Percentiles rank a stretch among this genome's conserved stretches.
phyloP scores from a whole-genome alignment of 2,888 invertebrate genomes.

The Scaptomyza reducta region DNA sequence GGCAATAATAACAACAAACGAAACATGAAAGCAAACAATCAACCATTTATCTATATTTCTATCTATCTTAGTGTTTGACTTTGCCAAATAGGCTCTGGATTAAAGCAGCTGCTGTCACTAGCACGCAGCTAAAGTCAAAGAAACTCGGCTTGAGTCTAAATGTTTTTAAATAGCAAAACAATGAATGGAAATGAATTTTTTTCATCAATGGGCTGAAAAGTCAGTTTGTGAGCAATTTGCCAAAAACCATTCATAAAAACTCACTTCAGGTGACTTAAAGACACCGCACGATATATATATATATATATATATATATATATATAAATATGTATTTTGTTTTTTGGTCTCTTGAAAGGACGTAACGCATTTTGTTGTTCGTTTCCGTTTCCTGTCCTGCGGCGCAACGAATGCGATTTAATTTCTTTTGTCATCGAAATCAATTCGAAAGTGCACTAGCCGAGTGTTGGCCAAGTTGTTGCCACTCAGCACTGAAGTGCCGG shows the following conservation, averaged over 20 bases:
- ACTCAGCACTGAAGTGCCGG: constrained; percentile 66
- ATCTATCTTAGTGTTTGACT: constrained; percentile 40
- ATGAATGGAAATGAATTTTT: constrained; percentile 60
- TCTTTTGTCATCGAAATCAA: constrained; percentile 64
- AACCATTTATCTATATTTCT: constrained; percentile 9
- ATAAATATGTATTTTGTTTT: neutral
- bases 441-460: constrained; percentile 43
- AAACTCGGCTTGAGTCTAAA: constrained; percentile 60
- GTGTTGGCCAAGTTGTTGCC: constrained; percentile 59
- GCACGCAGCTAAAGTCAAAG: constrained; percentile 10
- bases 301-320: constrained; percentile 17
- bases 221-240: constrained; percentile 44
- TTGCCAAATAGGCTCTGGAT: constrained; percentile 22
- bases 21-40: constrained; percentile 51
- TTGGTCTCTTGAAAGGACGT: constrained; percentile 36
- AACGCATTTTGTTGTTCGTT: constrained; percentile 47
- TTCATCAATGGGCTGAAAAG: constrained; percentile 29
- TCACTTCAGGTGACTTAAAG: constrained; percentile 60
- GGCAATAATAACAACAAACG: constrained; percentile 18
- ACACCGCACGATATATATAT: constrained; percentile 53
- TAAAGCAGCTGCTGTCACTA: constrained; percentile 53
- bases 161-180: constrained; percentile 51
- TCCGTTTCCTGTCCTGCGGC: constrained; percentile 76
- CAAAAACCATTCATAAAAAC: constrained; percentile 58
- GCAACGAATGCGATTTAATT: constrained; percentile 72